Evolutionary conservation across 2,113 vertebrate genomes (phyloP).

Genomic region (Mesembrinibis cayennensis): DNA sequence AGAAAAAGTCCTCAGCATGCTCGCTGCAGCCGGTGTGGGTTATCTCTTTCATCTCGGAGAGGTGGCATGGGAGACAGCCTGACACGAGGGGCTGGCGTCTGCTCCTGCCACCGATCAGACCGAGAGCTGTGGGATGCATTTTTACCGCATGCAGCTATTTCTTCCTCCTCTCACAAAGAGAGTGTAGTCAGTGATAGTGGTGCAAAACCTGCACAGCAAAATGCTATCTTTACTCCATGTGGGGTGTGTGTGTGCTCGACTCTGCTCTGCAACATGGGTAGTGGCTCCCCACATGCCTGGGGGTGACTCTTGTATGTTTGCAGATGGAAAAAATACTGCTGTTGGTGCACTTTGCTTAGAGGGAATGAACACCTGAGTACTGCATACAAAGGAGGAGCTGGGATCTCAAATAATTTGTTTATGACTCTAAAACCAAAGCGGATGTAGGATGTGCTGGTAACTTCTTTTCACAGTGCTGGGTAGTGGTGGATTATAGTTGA

Average conservation of each 20-base stretch:
- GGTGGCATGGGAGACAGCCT: neutral
- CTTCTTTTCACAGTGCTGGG: neutral
- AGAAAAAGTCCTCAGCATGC: rapidly evolving
- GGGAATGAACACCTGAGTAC: neutral
- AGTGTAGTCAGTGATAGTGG: rapidly evolving
- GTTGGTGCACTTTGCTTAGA: rapidly evolving
- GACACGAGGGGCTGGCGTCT: rapidly evolving
- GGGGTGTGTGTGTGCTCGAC: no score
- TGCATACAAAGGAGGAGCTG: neutral
- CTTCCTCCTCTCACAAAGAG: neutral
- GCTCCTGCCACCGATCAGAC: neutral
- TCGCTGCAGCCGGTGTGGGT: neutral
- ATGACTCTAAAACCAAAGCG: neutral
- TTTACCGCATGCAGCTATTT: neutral
- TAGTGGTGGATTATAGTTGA: neutral
- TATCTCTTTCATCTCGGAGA: neutral
- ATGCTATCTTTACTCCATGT: rapidly evolving
- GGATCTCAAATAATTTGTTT: neutral
- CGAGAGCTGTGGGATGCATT: rapidly evolving
- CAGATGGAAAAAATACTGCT: neutral
- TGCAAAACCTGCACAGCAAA: rapidly evolving
- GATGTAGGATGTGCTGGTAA: neutral
- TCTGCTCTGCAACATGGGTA: neutral
- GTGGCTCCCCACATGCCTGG: neutral
- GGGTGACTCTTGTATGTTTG: neutral